These are phyloP conservation scores for Vombatus ursinus DNA, from an alignment of 2,113 vertebrate genomes.

Conservation along the genomic window DNA sequence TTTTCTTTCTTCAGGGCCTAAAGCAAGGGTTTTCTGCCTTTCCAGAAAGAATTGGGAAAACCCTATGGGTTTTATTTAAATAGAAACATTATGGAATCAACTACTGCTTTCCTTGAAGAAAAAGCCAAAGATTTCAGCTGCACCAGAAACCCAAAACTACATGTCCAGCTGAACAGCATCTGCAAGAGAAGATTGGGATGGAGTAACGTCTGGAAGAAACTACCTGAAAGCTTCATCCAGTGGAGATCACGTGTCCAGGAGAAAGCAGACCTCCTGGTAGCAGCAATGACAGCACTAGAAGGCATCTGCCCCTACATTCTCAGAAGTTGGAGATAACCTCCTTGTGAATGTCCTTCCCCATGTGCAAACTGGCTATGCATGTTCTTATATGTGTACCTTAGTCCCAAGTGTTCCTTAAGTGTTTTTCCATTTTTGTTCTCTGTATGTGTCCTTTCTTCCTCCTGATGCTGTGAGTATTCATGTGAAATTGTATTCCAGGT, in stretches of 20 bases:
- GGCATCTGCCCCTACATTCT: background rate
- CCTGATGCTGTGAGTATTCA: background rate
- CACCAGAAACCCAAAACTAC: background rate
- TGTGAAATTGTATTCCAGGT: background rate
- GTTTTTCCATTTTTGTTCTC: background rate
- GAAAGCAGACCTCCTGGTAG: background rate
- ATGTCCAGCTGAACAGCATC: background rate
- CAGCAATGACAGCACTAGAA: background rate
- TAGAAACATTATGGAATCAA: background rate
- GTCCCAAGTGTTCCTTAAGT: background rate
- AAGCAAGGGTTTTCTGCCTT: background rate
- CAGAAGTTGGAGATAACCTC: background rate
- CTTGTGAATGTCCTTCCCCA: background rate
- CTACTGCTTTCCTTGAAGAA: background rate
- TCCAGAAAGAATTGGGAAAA: background rate
- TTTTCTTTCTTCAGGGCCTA: background rate
- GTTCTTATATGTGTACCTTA: background rate
- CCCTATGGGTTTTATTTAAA: background rate
- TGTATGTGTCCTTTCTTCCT: background rate
- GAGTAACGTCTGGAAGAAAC: background rate
- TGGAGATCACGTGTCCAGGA: background rate
- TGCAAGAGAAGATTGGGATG: background rate
- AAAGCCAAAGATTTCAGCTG: background rate
- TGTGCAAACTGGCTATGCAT: background rate
- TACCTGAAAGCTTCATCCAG: background rate